Conservation (phyloP, 1,140 invertebrate genomes). For the Tachypleus tridentatus region DNA sequence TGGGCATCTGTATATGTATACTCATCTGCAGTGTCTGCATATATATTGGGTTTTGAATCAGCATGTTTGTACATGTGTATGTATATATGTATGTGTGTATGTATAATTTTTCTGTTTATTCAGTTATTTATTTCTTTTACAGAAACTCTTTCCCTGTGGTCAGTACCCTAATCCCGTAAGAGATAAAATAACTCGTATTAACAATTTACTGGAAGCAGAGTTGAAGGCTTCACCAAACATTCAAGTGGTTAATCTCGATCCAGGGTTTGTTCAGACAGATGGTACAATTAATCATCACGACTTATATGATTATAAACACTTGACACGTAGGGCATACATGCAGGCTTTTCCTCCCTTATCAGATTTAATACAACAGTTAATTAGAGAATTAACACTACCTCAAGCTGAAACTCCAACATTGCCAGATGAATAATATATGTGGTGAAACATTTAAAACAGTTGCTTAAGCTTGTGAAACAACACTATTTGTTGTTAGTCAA, state of each 20-base stretch:
- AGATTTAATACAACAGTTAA: slow-evolving; percentile 14
- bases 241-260: slow-evolving; percentile 57
- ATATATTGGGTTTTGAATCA: background rate
- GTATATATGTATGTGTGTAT: slow-evolving; percentile 1
- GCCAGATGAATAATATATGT: too few relatives aligned
- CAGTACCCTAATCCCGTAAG: slow-evolving; percentile 63
- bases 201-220: slow-evolving; percentile 51
- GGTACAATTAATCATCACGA: slow-evolving; percentile 70
- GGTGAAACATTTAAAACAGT: too few relatives aligned
- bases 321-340: slow-evolving; percentile 64
- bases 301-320: slow-evolving; percentile 77
- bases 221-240: slow-evolving; percentile 45
- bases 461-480: too few relatives aligned
- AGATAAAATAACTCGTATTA: slow-evolving; percentile 58
- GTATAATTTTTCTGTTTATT: slow-evolving; percentile 6
- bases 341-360: slow-evolving; percentile 70
- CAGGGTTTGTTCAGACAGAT: slow-evolving; percentile 59
- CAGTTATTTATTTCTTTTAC: slow-evolving; percentile 31
- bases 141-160: slow-evolving; percentile 71
- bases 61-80: slow-evolving; percentile 4
- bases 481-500: too few relatives aligned
- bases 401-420: too few relatives aligned
- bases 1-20: background rate
- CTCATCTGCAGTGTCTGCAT: background rate
- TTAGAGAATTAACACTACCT: background rate